phyloP scores from a whole-genome alignment of 2,113 vertebrate genomes.

The Phalacrocorax brasilianus region DNA sequence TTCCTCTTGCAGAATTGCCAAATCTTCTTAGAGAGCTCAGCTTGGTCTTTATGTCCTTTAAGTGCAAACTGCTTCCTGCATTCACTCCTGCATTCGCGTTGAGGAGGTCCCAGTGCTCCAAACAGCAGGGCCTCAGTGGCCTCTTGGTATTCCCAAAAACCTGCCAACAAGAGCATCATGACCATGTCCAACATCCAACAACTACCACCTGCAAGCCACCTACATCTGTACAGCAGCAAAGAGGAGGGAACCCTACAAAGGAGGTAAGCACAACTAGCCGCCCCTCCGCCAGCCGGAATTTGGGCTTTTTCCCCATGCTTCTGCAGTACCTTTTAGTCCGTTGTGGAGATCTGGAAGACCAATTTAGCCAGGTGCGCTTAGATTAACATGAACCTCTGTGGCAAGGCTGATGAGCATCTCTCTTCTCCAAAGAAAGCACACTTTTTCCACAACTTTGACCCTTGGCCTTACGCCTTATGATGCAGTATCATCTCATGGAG shows the following conservation, averaged over 20 bases:
- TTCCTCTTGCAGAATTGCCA: background rate
- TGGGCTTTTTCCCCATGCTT: background rate
- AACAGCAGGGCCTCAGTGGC: rapidly evolving
- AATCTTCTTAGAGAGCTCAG: background rate
- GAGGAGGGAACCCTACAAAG: background rate
- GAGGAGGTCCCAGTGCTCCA: background rate
- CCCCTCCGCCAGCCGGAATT: background rate
- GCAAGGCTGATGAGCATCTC: background rate
- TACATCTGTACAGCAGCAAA: rapidly evolving
- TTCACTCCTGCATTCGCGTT: background rate
- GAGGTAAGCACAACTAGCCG: rapidly evolving
- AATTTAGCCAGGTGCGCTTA: background rate
- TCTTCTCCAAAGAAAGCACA: background rate
- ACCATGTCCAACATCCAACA: too few species aligned
- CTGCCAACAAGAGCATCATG: background rate
- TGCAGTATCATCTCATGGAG: background rate
- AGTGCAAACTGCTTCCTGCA: background rate
- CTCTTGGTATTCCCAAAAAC: background rate
- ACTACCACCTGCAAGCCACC: background rate
- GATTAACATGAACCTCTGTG: background rate
- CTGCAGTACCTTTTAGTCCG: background rate
- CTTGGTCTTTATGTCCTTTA: too few species aligned
- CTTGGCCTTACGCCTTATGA: background rate
- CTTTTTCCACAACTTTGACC: too few species aligned
- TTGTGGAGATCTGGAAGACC: background rate